A percentile compares a stretch with the other conserved stretches of the same genome.
Evolutionary conservation across 2,797 vertebrate genomes (phyloP).

Genomic region (Parambassis ranga): DNA sequence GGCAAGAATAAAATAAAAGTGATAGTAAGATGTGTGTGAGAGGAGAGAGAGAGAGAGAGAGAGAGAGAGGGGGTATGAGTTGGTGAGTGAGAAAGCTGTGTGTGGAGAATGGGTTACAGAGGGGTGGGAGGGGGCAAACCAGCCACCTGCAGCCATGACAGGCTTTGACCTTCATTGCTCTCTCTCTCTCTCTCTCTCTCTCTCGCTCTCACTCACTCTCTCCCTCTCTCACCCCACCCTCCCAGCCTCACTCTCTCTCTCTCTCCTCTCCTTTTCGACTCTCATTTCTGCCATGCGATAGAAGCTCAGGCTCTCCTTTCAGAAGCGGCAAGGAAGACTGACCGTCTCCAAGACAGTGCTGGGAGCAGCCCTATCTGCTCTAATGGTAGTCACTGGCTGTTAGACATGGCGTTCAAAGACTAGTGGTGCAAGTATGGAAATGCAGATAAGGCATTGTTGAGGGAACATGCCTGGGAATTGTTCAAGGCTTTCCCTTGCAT

Average conservation of each 20-base stretch:
- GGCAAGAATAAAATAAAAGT: conserved; percentile 59
- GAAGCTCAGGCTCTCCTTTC: conserved; percentile 81
- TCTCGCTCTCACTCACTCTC: conserved; percentile 18
- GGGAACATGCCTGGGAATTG: conserved; percentile 88
- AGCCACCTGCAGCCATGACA: conserved; percentile 91
- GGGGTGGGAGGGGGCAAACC: conserved; percentile 79
- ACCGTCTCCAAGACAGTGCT: conserved; percentile 78
- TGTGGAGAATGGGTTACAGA: conserved; percentile 79
- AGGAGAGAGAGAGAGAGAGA: conserved; percentile 9
- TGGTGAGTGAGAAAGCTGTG: conserved; percentile 68
- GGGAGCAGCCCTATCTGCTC: conserved; percentile 74
- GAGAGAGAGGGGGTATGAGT: conserved; percentile 42
- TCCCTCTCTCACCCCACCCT: conserved; percentile 21
- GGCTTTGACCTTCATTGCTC: conserved; percentile 92
- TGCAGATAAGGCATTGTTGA: conserved; percentile 90
- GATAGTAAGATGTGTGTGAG: conserved; percentile 46
- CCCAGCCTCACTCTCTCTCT: conserved; percentile 13
- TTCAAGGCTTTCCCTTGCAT: conserved; percentile 76
- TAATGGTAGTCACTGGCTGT: conserved; percentile 82
- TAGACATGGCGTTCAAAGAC: conserved; percentile 90
- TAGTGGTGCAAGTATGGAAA: conserved; percentile 90
- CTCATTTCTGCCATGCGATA: conserved; percentile 66
- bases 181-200: conserved; percentile 45
- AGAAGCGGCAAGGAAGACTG: conserved; percentile 74
- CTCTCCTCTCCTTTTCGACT: conserved; percentile 54